A percentile compares a stretch with the other conserved stretches of the same genome.
phyloP scores from a whole-genome alignment of 2,797 vertebrate genomes.

The Protosalanx chinensis region DNA sequence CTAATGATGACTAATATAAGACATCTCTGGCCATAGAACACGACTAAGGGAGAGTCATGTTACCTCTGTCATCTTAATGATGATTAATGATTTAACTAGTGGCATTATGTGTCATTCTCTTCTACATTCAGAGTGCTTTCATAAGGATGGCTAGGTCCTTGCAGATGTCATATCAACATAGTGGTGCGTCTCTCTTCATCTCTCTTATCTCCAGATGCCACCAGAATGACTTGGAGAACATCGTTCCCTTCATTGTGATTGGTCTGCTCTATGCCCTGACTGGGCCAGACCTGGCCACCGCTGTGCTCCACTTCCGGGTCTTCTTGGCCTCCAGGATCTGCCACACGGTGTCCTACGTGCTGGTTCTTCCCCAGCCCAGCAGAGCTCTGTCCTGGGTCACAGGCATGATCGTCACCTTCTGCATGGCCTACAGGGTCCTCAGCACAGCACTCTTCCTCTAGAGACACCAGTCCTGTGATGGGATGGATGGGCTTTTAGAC shows the following conservation, averaged over 20 bases:
- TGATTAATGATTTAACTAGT: neutral
- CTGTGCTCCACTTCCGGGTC: constrained; percentile 85
- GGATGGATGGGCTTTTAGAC: neutral
- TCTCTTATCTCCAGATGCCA: constrained; percentile 74
- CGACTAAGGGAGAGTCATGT: neutral
- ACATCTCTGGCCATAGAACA: neutral
- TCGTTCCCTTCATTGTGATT: constrained; percentile 83
- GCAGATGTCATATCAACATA: neutral
- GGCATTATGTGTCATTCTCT: neutral
- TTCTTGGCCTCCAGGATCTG: constrained; percentile 75
- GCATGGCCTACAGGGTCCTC: constrained; percentile 81
- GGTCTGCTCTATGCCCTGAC: constrained; percentile 85
- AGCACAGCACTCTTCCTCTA: constrained; percentile 56
- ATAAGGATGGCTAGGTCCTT: no score
- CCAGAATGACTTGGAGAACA: constrained; percentile 90
- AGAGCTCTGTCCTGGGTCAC: constrained; percentile 69
- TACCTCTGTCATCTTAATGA: neutral
- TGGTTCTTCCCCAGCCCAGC: constrained; percentile 79
- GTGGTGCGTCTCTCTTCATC: neutral
- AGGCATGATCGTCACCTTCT: constrained; percentile 73
- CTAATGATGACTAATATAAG: neutral
- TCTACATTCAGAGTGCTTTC: neutral
- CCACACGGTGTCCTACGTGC: constrained; percentile 81
- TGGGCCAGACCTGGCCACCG: constrained; percentile 70
- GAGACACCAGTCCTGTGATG: constrained; percentile 10